Evolutionary conservation across 2,797 vertebrate genomes (phyloP).

Genomic region (Furcifer pardalis): DNA sequence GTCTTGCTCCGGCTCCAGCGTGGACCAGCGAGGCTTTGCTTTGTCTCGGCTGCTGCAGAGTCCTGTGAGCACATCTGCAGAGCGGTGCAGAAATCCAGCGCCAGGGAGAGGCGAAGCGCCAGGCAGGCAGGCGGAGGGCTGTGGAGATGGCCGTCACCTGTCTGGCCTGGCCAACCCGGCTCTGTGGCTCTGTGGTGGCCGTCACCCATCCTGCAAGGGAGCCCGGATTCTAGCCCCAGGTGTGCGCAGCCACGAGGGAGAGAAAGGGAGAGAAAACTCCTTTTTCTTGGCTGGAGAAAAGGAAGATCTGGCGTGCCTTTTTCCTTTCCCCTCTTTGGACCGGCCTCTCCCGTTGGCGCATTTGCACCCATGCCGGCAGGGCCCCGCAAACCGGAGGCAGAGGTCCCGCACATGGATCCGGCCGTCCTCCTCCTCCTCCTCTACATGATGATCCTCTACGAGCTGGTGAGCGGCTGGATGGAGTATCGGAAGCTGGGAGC

Average conservation of each 20-base stretch:
- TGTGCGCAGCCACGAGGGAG: too few species aligned
- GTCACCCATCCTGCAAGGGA: background rate
- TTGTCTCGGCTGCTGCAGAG: background rate
- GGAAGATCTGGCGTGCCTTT: background rate
- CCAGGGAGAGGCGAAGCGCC: background rate
- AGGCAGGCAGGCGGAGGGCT: background rate
- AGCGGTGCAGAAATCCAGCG: slow-evolving; percentile 6
- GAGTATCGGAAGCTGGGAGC: slow-evolving; percentile 81
- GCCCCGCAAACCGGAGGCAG: slow-evolving; percentile 53
- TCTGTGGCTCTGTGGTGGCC: background rate
- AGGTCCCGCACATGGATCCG: slow-evolving; percentile 82
- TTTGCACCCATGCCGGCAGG: slow-evolving; percentile 59
- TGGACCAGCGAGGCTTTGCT: background rate
- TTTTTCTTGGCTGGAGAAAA: fast-evolving
- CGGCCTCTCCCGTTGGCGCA: background rate
- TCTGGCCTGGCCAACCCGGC: too few species aligned
- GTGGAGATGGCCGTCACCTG: slow-evolving; percentile 8
- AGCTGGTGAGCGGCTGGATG: slow-evolving; percentile 89
- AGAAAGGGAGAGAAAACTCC: too few species aligned
- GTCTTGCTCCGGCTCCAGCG: background rate
- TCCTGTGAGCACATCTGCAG: slow-evolving; percentile 29
- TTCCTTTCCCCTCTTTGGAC: background rate
- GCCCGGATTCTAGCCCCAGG: slow-evolving; percentile 17
- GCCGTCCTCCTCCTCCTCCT: slow-evolving; percentile 87
- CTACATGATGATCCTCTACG: slow-evolving; percentile 90